Conservation (phyloP, 2,888 invertebrate species). For the Dichetophora obliterata region DNA sequence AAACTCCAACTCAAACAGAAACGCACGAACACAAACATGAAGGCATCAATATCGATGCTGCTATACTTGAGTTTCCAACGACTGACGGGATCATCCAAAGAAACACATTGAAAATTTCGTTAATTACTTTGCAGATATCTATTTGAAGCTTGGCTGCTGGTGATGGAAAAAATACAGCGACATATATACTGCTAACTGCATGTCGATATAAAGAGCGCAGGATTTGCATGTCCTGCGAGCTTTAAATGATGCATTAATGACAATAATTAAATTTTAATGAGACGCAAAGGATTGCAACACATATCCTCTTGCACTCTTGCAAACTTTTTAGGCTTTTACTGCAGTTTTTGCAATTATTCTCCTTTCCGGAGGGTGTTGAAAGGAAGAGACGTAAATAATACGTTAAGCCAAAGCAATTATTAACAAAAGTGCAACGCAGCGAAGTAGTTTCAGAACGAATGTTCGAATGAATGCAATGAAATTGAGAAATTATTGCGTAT, state of each 20-base stretch:
- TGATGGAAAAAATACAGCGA: not conserved
- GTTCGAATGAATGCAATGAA: not conserved
- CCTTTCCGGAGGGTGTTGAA: not conserved
- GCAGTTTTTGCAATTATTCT: not conserved
- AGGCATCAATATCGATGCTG: no score
- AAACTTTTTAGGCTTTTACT: no score
- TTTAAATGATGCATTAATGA: conserved; percentile 13
- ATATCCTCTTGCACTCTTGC: not conserved
- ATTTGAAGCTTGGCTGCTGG: not conserved
- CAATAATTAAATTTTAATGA: conserved; percentile 31
- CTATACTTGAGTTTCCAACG: not conserved
- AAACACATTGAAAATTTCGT: not conserved
- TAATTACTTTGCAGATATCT: conserved; percentile 12
- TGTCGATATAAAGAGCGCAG: not conserved
- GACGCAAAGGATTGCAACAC: not conserved
- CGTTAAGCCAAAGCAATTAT: not conserved
- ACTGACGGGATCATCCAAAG: not conserved
- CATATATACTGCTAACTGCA: no score
- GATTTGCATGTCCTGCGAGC: conserved; percentile 1
- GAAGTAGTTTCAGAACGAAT: no score
- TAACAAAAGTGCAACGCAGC: not conserved
- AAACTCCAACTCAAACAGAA: no score
- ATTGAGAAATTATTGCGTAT: not conserved
- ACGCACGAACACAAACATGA: no score
- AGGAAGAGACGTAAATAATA: not conserved